phyloP scores from a whole-genome alignment of 2,797 vertebrate genomes.

The Microhierax caerulescens region DNA sequence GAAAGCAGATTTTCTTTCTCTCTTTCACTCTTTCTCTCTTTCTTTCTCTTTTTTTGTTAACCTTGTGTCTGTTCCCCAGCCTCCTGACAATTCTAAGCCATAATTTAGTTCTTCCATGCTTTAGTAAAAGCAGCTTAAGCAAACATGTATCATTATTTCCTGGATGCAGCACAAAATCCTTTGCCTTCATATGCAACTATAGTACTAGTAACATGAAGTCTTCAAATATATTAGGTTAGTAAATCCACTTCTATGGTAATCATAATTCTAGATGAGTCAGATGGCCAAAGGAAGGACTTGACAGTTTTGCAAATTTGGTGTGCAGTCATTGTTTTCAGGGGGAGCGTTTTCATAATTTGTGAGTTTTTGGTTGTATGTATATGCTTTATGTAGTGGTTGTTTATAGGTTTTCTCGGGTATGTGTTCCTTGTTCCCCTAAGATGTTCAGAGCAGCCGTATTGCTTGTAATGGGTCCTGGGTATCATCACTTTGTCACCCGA shows the following conservation, averaged over 20 bases:
- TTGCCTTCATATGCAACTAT: fast-evolving
- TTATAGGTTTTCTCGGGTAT: neutral
- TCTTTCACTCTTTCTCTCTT: too few species aligned
- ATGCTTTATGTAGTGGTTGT: neutral
- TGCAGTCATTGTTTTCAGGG: neutral
- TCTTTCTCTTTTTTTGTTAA: neutral
- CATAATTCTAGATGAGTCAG: neutral
- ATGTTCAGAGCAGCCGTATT: neutral
- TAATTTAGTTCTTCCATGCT: neutral
- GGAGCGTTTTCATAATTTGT: fast-evolving
- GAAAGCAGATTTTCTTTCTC: neutral
- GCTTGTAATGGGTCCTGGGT: neutral
- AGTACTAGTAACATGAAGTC: neutral
- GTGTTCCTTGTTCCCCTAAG: neutral
- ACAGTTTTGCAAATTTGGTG: neutral
- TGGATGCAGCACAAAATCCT: neutral
- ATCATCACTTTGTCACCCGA: neutral
- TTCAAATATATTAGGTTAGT: neutral
- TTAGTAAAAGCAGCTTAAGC: neutral
- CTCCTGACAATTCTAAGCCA: neutral
- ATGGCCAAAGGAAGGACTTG: neutral
- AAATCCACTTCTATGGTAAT: neutral
- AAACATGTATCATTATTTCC: neutral
- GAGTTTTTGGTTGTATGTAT: neutral
- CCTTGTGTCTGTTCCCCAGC: neutral